Evolutionary conservation across 2,113 vertebrate species (phyloP).

Genomic region (Prolemur simus): DNA sequence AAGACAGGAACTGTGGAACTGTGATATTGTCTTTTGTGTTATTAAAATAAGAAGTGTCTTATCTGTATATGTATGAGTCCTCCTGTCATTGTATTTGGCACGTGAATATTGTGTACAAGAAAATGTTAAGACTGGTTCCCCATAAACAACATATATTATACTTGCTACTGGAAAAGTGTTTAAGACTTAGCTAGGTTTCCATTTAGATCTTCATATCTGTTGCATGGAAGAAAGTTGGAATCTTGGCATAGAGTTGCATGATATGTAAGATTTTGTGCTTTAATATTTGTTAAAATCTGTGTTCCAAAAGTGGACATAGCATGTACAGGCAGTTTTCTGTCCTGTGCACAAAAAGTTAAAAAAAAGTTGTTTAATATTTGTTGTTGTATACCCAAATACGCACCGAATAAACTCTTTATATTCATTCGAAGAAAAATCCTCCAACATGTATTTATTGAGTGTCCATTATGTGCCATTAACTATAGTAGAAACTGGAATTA

Average conservation of each 20-base stretch:
- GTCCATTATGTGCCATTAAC: not conserved
- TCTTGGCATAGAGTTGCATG: constrained; percentile 98
- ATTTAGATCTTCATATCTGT: constrained; percentile 94
- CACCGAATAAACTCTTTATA: constrained; percentile 98
- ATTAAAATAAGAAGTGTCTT: constrained; percentile 91
- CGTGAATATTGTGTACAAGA: constrained; percentile 91
- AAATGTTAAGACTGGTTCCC: constrained; percentile 90
- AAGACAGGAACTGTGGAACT: constrained; percentile 95
- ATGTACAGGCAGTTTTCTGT: constrained; percentile 88
- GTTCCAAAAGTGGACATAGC: constrained; percentile 92
- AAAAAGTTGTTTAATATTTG: constrained; percentile 98
- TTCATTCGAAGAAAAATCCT: constrained; percentile 74
- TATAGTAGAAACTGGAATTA: not conserved
- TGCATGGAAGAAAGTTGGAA: constrained; percentile 98
- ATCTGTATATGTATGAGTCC: constrained; percentile 93
- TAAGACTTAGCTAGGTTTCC: constrained; percentile 89
- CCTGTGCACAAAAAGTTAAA: constrained; percentile 82
- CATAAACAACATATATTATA: constrained; percentile 91
- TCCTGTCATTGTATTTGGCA: constrained; percentile 92
- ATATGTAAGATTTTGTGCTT: constrained; percentile 97
- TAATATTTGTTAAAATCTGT: constrained; percentile 95
- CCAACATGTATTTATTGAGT: constrained; percentile 13
- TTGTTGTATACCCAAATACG: constrained; percentile 99
- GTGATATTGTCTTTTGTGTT: constrained; percentile 94
- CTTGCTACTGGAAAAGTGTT: constrained; percentile 91